Evolutionary conservation across 2,113 vertebrate species (phyloP).

Genomic region (Orycteropus afer): DNA sequence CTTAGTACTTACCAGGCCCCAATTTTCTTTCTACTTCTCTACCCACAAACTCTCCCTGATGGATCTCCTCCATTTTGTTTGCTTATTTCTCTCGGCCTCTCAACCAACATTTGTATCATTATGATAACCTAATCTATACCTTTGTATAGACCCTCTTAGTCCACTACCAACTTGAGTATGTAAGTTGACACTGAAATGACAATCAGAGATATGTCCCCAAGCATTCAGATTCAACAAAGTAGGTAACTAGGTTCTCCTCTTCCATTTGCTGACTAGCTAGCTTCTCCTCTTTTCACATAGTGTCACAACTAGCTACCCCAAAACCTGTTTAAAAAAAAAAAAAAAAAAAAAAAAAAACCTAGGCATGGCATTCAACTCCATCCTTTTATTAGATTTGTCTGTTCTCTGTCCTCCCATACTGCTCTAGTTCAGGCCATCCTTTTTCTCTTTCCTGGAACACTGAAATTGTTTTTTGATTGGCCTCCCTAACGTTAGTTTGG

Average conservation of each 20-base stretch:
- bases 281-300: background rate
- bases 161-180: background rate
- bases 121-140: background rate
- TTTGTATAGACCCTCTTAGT: background rate
- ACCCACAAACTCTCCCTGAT: background rate
- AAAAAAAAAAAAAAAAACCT: background rate
- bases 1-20: background rate
- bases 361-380: accelerated
- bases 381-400: background rate
- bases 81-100: background rate
- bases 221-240: background rate
- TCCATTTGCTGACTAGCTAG: slow-evolving; percentile 29
- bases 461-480: background rate
- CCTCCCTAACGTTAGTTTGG: background rate
- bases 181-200: background rate
- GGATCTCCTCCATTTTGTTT: background rate
- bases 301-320: background rate
- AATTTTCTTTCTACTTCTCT: background rate
- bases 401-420: background rate
- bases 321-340: background rate
- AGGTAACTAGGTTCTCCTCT: slow-evolving; percentile 12
- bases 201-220: background rate
- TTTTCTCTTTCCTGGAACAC: background rate
- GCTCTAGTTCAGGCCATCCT: background rate
- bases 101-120: background rate